phyloP scores from a whole-genome alignment of 2,888 invertebrate genomes.

The Galerucella calmariensis region DNA sequence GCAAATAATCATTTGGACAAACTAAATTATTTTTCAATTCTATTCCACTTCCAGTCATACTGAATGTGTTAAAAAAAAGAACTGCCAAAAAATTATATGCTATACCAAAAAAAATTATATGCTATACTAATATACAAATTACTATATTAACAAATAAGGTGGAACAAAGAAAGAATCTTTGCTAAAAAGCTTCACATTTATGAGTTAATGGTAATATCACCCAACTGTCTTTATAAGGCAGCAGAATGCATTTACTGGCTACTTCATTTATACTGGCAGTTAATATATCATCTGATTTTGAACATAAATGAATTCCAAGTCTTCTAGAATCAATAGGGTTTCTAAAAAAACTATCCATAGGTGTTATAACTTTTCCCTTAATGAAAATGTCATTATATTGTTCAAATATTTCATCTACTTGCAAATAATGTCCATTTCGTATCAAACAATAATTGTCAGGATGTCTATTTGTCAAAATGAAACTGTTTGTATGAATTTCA shows the following conservation, averaged over 20 bases:
- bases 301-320: neutral
- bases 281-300: neutral
- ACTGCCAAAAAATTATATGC: too few relatives aligned
- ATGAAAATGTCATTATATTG: neutral
- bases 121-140: too few relatives aligned
- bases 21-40: too few relatives aligned
- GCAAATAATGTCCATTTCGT: slow-evolving; percentile 8
- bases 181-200: neutral
- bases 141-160: too few relatives aligned
- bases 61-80: too few relatives aligned
- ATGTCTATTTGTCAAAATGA: slow-evolving; percentile 3
- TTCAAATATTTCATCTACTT: neutral
- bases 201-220: neutral
- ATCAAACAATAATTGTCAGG: slow-evolving; percentile 2
- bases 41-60: too few relatives aligned
- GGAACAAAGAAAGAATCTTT: too few relatives aligned
- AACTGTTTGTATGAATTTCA: neutral
- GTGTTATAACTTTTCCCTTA: neutral
- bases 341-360: slow-evolving; percentile 5
- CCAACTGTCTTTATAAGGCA: neutral
- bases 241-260: neutral
- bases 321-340: neutral
- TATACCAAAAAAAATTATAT: too few relatives aligned
- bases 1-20: too few relatives aligned
- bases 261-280: neutral